Evolutionary conservation across 2,888 invertebrate genomes (phyloP), one percentile per base, ranked within the genome.

Genomic region (Limnephilus marmoratus): DNA sequence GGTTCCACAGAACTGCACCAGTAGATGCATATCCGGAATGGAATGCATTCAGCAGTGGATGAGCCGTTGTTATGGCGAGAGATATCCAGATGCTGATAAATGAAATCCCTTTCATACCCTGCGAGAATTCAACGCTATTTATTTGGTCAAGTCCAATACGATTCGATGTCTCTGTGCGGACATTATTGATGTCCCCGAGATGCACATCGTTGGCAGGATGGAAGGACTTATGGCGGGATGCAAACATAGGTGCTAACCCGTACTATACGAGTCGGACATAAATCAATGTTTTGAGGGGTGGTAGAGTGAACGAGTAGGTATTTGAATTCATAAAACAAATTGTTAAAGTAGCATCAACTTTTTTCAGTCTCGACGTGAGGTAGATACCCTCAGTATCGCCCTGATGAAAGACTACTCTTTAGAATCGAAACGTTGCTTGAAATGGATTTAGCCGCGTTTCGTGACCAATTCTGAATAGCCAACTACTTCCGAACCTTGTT

Each of bases 1-100:
- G 18, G 83, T 13, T 45, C 45, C 15, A 34, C 83, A 83, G 31
- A 83, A 5, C 18, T 18, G 53, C 53, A 68, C 9, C 9, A 24
- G 68, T 68, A 68, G 68, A 24, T 68, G 68, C 24, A 86, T 86
- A 86, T 45, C 86, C 86, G 11, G 86, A 12, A 49, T 86, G 45
- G 86, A 86, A 86, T 86, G 86, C 86, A 86, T 86, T 86, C 86
- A 15, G n/a, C 86, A 49, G 41, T 45, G 86, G 86, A 86, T 86
- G n/a, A 29, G 37, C 37, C n/a, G 82, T 24, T 37, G 83, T 83
- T 37, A 37, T 83, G 45, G 45, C 49, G 86, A 49, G 29, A 86
- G 86, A 86, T 86, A 86, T 86, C 24, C 45, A 45, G 41, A 45
- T 45, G 86, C 86, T 29, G 86, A 29, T 86, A 86, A 86, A 86